Percentiles rank a stretch among this genome's conserved stretches.
phyloP scores from a whole-genome alignment of 35 echinoderm and acorn worm species.

The Heliocidaris erythrogramma region DNA sequence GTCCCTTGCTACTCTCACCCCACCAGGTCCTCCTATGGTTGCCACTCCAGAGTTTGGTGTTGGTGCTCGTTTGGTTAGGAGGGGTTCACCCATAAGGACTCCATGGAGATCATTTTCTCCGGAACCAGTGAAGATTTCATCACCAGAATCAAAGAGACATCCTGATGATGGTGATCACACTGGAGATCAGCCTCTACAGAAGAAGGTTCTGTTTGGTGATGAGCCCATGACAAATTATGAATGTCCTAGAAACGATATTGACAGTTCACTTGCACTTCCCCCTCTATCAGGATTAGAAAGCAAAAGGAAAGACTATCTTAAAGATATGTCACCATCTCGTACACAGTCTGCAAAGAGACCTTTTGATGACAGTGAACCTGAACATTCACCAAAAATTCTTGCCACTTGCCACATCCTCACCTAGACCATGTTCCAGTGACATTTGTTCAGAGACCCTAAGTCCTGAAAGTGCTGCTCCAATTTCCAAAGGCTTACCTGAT shows the following conservation, averaged over 20 bases:
- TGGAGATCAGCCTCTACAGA: conserved; percentile 35
- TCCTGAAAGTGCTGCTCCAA: neutral
- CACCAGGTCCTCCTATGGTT: conserved; percentile 47
- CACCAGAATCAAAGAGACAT: conserved; percentile 42
- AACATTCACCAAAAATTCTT: conserved; percentile 14
- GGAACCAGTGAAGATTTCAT: conserved; percentile 37
- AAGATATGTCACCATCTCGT: neutral
- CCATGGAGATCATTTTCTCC: conserved; percentile 54
- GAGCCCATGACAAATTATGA: neutral
- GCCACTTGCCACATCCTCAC: neutral
- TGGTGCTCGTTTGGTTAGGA: conserved; percentile 59
- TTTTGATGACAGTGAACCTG: conserved; percentile 17
- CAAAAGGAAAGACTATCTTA: neutral
- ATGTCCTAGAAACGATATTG: conserved; percentile 19
- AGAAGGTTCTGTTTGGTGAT: conserved; percentile 49
- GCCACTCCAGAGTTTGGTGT: conserved; percentile 67
- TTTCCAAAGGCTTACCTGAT: neutral
- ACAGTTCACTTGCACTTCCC: neutral
- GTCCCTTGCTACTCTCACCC: conserved; percentile 65
- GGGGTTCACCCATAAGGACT: conserved; percentile 43
- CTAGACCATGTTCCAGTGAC: neutral
- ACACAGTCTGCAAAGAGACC: conserved; percentile 2
- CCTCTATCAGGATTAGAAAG: neutral
- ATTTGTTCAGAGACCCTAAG: neutral
- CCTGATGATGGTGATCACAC: neutral